phyloP scores from a whole-genome alignment of 2,888 invertebrate genomes.

The Eucriotettix oculatus region DNA sequence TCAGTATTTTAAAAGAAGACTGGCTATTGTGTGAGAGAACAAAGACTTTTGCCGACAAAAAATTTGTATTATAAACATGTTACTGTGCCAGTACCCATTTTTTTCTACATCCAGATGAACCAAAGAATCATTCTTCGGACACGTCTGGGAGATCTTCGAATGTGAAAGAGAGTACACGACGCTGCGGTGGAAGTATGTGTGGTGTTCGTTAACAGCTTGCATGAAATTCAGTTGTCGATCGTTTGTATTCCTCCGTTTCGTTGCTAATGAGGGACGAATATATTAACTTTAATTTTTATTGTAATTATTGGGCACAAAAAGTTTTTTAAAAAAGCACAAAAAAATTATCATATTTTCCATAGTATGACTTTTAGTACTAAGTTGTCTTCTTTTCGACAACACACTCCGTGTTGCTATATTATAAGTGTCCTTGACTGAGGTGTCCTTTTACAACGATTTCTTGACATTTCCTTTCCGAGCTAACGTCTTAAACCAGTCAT shows the following conservation, averaged over 20 bases:
- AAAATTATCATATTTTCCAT: background rate
- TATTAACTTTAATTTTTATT: background rate
- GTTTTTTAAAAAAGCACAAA: background rate
- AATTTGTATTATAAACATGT: background rate
- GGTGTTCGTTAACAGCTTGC: background rate
- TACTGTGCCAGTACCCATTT: background rate
- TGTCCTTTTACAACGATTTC: background rate
- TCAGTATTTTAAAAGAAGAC: conserved; percentile 7
- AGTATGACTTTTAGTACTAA: background rate
- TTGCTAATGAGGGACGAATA: no score
- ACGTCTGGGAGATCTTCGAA: no score
- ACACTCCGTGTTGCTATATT: background rate
- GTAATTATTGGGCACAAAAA: background rate
- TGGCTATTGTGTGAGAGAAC: conserved; percentile 4
- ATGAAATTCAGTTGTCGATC: background rate
- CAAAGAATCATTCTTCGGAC: background rate
- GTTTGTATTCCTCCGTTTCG: background rate
- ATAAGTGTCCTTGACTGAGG: background rate
- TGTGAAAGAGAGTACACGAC: no score
- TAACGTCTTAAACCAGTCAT: background rate
- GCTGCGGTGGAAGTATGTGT: no score
- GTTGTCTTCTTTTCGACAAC: background rate
- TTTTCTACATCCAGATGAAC: background rate
- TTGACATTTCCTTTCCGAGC: background rate
- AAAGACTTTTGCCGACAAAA: background rate